Evolutionary conservation across 2,888 invertebrate species (phyloP).

Genomic region (Polymixis lichenea): DNA sequence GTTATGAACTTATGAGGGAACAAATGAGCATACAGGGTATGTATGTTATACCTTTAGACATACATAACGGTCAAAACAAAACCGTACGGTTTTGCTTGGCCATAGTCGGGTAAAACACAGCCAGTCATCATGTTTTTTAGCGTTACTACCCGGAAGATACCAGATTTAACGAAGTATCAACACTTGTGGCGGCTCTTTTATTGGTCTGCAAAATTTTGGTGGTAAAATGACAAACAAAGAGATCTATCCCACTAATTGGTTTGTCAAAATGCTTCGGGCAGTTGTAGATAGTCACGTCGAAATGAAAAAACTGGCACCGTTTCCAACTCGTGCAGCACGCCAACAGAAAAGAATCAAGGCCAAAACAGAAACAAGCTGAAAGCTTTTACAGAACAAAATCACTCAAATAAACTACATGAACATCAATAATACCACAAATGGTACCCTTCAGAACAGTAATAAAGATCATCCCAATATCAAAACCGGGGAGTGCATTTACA

Average conservation of each 20-base stretch:
- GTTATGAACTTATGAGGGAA: no score
- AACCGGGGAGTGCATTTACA: constrained; percentile 54
- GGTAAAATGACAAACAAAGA: neutral
- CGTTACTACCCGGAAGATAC: neutral
- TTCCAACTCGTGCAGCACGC: neutral
- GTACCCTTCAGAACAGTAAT: constrained; percentile 50
- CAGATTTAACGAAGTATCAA: neutral
- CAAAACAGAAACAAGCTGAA: constrained; percentile 5
- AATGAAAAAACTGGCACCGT: constrained; percentile 34
- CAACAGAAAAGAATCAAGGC: constrained; percentile 2
- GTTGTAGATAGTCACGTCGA: neutral
- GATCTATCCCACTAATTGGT: constrained; percentile 5
- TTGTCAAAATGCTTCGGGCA: constrained; percentile 34
- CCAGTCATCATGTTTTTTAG: neutral
- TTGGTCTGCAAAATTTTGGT: neutral
- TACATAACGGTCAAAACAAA: no score
- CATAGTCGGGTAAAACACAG: no score
- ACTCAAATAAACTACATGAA: constrained; percentile 10
- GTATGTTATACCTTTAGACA: no score
- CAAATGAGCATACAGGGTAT: no score
- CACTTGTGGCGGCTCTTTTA: neutral
- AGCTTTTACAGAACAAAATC: constrained; percentile 3
- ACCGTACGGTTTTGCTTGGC: no score
- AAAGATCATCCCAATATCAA: constrained; percentile 65
- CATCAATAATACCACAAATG: constrained; percentile 53